Conservation (phyloP, 1,140 invertebrate genomes). For the Rhyzopertha dominica region DNA sequence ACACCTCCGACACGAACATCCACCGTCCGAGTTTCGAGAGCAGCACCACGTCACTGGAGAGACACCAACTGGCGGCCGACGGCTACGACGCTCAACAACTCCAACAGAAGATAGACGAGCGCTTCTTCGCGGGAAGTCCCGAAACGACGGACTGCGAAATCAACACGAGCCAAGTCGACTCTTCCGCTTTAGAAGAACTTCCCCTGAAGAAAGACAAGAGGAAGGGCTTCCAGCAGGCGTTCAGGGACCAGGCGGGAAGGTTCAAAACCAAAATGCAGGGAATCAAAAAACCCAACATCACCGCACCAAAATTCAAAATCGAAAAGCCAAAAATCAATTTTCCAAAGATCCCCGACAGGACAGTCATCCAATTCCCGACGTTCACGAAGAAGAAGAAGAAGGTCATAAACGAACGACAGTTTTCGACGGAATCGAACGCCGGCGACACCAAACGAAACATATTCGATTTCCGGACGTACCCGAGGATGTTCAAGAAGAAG, state of each 20-base stretch:
- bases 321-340: constrained; percentile 54
- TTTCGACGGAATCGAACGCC: constrained; percentile 48
- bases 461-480: constrained; percentile 72
- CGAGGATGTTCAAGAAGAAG: constrained; percentile 64
- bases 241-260: constrained; percentile 57
- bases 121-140: constrained; percentile 23
- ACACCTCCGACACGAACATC: constrained; percentile 6
- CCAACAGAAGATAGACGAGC: constrained; percentile 28
- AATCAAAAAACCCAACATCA: constrained; percentile 50
- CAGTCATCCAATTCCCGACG: constrained; percentile 51
- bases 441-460: constrained; percentile 51
- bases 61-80: constrained; percentile 2
- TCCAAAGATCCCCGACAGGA: constrained; percentile 57
- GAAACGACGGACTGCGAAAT: constrained; percentile 4
- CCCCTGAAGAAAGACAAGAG: constrained; percentile 42
- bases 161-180: constrained; percentile 2
- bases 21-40: constrained; percentile 8
- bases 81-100: constrained; percentile 21
- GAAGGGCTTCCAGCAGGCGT: constrained; percentile 29
- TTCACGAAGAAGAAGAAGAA: constrained; percentile 27
- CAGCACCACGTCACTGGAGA: constrained; percentile 12
- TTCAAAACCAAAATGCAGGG: constrained; percentile 56
- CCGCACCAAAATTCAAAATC: too few relatives aligned
- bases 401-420: constrained; percentile 40
- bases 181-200: constrained; percentile 47